phyloP scores from a whole-genome alignment of 2,797 vertebrate species.

The Pachyuromys duprasi region DNA sequence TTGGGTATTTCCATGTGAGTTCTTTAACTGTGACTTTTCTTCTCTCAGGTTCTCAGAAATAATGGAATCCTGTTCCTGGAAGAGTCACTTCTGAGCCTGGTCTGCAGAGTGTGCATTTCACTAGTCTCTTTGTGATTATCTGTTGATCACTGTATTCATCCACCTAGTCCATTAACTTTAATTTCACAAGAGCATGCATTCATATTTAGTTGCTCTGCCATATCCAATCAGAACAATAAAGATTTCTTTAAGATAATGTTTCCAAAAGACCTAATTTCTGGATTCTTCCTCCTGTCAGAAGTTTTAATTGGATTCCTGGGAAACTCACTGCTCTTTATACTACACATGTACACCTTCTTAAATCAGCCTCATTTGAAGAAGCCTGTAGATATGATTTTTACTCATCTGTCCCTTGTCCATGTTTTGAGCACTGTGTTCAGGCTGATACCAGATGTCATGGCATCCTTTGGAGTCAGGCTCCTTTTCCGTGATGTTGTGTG shows the following conservation, averaged over 20 bases:
- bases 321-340: background rate
- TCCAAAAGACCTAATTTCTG: background rate
- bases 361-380: background rate
- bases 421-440: background rate
- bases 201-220: background rate
- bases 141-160: background rate
- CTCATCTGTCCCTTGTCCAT: background rate
- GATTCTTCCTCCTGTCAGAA: background rate
- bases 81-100: background rate
- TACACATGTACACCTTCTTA: background rate
- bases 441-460: background rate
- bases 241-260: background rate
- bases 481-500: background rate
- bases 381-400: background rate
- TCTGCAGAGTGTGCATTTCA: background rate
- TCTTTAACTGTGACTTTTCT: background rate
- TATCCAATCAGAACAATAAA: no score
- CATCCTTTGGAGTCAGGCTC: background rate
- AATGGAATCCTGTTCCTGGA: background rate
- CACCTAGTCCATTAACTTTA: background rate
- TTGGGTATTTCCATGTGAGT: background rate
- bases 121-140: background rate
- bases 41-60: background rate
- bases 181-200: background rate
- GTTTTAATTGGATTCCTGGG: background rate